Percentiles rank a stretch among this genome's conserved stretches.
Evolutionary conservation across 2,113 vertebrate species (phyloP).

Genomic region (Budorcas taxicolor): DNA sequence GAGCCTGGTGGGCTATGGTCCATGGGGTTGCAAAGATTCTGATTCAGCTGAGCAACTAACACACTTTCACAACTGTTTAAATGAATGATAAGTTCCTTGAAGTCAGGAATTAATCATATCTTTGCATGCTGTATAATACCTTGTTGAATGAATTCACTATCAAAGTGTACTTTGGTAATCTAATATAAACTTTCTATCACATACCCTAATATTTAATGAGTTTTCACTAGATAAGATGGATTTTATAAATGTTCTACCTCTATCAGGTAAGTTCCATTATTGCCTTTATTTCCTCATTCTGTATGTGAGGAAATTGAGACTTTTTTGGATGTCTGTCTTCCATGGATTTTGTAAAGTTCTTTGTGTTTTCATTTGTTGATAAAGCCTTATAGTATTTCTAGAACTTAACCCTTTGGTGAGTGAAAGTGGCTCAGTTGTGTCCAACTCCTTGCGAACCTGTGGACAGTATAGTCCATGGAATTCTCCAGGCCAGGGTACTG

Average conservation of each 20-base stretch:
- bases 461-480: background rate
- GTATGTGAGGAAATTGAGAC: background rate
- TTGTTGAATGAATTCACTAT: background rate
- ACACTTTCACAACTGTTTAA: background rate
- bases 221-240: background rate
- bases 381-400: background rate
- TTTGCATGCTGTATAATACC: background rate
- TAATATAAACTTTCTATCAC: background rate
- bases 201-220: background rate
- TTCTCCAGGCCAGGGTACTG: background rate
- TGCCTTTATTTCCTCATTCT: background rate
- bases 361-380: background rate
- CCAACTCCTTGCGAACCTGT: fast-evolving
- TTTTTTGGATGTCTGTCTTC: background rate
- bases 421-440: background rate
- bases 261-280: conserved; percentile 3
- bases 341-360: conserved; percentile 4
- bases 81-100: background rate
- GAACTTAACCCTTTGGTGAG: background rate
- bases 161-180: background rate
- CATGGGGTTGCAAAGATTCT: background rate
- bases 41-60: background rate
- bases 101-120: background rate
- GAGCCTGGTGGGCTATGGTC: background rate
- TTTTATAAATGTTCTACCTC: background rate